phyloP scores from a whole-genome alignment of 2,888 invertebrate species.

The Temnothorax rugatulus region DNA sequence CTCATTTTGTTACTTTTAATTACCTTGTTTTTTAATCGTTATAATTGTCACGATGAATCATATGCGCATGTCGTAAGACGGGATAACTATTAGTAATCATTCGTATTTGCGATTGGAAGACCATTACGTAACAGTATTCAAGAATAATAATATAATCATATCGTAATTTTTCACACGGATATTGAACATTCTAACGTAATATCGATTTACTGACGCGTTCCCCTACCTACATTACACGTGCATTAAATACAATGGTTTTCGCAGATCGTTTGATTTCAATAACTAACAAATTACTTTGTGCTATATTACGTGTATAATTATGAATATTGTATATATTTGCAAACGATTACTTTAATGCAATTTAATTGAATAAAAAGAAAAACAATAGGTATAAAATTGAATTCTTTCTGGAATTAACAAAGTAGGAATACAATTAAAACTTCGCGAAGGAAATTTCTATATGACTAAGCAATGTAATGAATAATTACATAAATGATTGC shows the following conservation, averaged over 20 bases:
- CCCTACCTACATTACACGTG: background rate
- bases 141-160: constrained; percentile 12
- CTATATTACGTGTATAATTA: background rate
- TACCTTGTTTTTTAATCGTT: background rate
- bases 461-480: background rate
- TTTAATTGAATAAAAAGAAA: constrained; percentile 1
- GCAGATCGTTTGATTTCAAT: background rate
- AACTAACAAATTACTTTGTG: background rate
- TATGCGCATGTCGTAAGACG: background rate
- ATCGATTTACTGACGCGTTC: background rate
- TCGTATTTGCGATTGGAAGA: background rate
- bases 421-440: background rate
- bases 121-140: constrained; percentile 11
- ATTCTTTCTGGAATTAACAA: background rate
- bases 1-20: background rate
- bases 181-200: background rate
- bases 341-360: too few species aligned
- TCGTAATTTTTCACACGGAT: background rate
- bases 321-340: too few species aligned
- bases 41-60: constrained; percentile 10
- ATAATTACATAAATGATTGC: constrained; percentile 16
- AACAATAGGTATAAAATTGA: background rate
- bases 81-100: constrained; percentile 4
- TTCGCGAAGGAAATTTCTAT: background rate
- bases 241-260: background rate